Evolutionary conservation across 2,113 vertebrate species (phyloP).

Genomic region (Leptosomus discolor): DNA sequence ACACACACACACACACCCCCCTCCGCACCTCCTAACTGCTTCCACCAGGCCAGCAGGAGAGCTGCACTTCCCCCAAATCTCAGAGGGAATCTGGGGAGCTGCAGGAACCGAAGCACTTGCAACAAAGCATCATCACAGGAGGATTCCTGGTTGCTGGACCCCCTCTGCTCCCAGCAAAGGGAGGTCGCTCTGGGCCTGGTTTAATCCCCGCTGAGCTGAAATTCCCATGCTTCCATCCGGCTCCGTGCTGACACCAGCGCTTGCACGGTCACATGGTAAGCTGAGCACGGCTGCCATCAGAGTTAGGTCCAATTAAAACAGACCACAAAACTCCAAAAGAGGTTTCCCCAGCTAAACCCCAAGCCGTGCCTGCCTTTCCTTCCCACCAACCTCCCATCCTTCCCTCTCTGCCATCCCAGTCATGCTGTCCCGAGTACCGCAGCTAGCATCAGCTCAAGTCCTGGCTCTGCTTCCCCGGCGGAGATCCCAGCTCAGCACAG

Average conservation of each 20-base stretch:
- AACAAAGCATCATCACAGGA: not conserved
- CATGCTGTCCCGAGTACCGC: not conserved
- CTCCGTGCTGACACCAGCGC: not conserved
- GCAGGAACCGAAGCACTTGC: no score
- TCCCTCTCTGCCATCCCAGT: not conserved
- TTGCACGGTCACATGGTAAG: not conserved
- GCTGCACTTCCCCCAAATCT: fast-evolving
- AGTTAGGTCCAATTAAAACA: not conserved
- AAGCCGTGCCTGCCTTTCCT: not conserved
- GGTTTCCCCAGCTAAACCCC: not conserved
- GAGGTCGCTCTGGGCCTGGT: not conserved
- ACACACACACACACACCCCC: fast-evolving
- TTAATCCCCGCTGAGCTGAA: not conserved
- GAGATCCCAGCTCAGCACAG: not conserved
- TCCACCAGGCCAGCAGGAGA: not conserved
- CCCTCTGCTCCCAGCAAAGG: not conserved
- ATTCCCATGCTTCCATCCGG: not conserved
- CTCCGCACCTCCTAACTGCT: not conserved
- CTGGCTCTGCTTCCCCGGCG: not conserved
- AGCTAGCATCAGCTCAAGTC: not conserved
- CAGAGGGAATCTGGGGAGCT: not conserved
- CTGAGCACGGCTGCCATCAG: not conserved
- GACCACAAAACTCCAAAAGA: not conserved
- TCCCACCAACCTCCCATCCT: not conserved
- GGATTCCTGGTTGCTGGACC: not conserved